A percentile compares a stretch with the other conserved stretches of the same genome.
phyloP scores from a whole-genome alignment of 2,113 vertebrate genomes.

The Colinus virginianus region DNA sequence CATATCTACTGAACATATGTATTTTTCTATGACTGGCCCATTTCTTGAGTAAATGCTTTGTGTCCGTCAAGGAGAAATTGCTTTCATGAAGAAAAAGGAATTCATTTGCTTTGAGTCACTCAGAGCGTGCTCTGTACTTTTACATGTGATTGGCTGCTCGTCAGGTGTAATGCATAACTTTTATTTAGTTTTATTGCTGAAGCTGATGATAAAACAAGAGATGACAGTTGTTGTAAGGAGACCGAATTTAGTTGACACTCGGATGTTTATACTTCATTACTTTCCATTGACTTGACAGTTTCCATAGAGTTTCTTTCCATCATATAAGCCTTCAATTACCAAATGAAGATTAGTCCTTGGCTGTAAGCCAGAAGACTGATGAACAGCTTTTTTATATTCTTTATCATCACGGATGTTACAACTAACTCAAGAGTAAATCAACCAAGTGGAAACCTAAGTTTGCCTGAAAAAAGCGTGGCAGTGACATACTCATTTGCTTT shows the following conservation, averaged over 20 bases:
- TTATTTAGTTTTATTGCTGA: constrained; percentile 11
- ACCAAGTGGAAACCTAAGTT: not conserved
- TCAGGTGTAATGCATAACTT: not conserved
- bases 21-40: not conserved
- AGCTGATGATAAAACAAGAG: constrained; percentile 1
- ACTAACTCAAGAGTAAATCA: not conserved
- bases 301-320: constrained; percentile 24
- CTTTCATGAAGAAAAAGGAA: not conserved
- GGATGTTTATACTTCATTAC: constrained; percentile 33
- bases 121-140: not conserved
- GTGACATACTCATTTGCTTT: not conserved
- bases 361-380: not conserved
- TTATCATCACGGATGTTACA: not conserved
- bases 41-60: not conserved
- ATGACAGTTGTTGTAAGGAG: constrained; percentile 30
- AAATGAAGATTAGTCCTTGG: not conserved
- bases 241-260: not conserved
- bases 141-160: not conserved
- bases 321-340: not conserved
- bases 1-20: not conserved
- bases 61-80: not conserved
- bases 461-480: not conserved
- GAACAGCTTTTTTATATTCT: not conserved
- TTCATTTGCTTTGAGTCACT: not conserved
- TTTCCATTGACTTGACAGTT: constrained; percentile 50